Evolutionary conservation across 37 sponge, comb jelly and placozoan genomes (phyloP).

Genomic region (Halisarca cf. caerulea): DNA sequence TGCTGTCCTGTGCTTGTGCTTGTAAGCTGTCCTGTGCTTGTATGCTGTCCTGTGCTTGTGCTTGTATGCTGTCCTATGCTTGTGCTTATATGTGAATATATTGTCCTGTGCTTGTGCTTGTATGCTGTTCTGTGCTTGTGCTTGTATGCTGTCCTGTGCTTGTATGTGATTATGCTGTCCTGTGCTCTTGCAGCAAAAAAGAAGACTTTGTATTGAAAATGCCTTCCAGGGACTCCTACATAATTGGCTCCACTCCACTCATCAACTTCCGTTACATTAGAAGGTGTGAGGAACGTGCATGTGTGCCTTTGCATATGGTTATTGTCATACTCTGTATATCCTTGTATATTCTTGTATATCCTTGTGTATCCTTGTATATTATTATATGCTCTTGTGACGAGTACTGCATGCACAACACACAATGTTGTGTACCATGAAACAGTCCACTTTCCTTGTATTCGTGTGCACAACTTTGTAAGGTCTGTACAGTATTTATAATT

Average conservation of each 20-base stretch:
- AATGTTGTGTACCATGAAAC: too few relatives aligned
- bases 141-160: background rate
- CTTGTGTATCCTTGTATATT: background rate
- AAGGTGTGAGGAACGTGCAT: constrained; percentile 3
- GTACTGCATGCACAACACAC: background rate
- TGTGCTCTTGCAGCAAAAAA: constrained; percentile 45
- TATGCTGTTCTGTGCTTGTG: background rate
- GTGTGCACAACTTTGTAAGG: too few relatives aligned
- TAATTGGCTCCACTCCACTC: constrained; percentile 53
- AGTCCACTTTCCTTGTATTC: too few relatives aligned
- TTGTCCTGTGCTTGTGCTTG: background rate
- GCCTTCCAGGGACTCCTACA: constrained; percentile 46
- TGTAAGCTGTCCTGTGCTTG: background rate
- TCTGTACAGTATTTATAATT: too few relatives aligned
- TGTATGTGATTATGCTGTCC: background rate
- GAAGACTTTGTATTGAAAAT: constrained; percentile 70
- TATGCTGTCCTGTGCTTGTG: background rate
- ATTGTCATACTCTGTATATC: too few relatives aligned
- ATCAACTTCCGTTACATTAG: constrained; percentile 54
- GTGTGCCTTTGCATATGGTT: too few relatives aligned
- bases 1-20: background rate
- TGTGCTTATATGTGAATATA: background rate
- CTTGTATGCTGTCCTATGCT: background rate
- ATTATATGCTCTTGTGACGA: background rate
- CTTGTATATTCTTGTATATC: too few relatives aligned